A percentile compares a stretch with the other conserved stretches of the same genome.
phyloP scores from a whole-genome alignment of 1,140 invertebrate genomes.

The Cydia pomonella region DNA sequence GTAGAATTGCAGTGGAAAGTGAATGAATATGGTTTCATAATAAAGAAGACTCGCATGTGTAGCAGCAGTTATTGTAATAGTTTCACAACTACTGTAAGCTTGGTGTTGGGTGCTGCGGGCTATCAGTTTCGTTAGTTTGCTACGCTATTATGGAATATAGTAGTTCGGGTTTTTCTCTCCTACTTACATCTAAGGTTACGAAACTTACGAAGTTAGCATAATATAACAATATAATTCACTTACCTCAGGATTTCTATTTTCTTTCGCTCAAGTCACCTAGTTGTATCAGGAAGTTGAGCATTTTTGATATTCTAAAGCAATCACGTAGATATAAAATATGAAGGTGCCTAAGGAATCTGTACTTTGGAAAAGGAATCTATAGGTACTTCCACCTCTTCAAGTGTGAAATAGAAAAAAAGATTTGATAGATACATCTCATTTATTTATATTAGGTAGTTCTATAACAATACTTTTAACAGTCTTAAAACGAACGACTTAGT shows the following conservation, averaged over 20 bases:
- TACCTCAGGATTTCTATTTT: no score
- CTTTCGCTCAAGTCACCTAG: background rate
- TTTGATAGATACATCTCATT: constrained; percentile 60
- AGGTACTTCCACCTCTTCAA: background rate
- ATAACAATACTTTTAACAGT: constrained; percentile 80
- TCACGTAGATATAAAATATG: no score
- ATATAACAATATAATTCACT: constrained; percentile 25
- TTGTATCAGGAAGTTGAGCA: background rate
- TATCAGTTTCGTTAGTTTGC: background rate
- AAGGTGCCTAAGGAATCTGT: no score
- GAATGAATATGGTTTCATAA: constrained; percentile 1
- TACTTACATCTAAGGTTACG: no score
- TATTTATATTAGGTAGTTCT: constrained; percentile 76
- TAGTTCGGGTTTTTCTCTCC: no score
- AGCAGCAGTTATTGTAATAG: constrained; percentile 18
- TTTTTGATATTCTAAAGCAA: no score
- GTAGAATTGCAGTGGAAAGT: background rate
- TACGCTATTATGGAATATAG: background rate
- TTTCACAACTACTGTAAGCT: constrained; percentile 28
- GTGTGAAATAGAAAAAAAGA: constrained; percentile 51
- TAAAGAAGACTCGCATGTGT: constrained; percentile 15
- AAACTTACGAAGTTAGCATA: background rate
- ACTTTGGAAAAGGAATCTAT: no score
- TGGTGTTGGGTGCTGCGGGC: background rate
- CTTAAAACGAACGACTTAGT: constrained; percentile 78